These are phyloP conservation scores for Adoxophyes honmai DNA, from an alignment of 1,140 invertebrate genomes.

Conservation along the genomic window DNA sequence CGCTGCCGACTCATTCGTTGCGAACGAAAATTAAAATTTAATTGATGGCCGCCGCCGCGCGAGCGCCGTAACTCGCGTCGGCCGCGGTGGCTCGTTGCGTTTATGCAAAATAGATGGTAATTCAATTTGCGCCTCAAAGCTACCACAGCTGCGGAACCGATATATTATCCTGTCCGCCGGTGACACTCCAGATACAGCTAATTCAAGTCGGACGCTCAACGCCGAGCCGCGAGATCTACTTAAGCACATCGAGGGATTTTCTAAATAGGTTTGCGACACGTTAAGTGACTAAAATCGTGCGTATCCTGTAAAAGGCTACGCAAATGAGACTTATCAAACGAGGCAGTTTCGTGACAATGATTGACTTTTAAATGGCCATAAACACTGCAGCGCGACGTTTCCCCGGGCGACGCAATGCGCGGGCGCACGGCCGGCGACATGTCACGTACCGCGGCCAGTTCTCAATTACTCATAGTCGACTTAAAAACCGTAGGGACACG, in stretches of 20 bases:
- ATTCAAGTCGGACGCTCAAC: not conserved
- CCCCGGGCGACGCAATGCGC: conserved; percentile 16
- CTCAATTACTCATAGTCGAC: conserved; percentile 38
- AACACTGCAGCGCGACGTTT: conserved; percentile 29
- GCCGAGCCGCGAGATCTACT: not conserved
- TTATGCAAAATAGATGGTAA: conserved; percentile 69
- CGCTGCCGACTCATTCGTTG: conserved; percentile 49
- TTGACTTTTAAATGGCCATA: conserved; percentile 52
- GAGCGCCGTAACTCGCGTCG: conserved; percentile 36
- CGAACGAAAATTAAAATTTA: conserved; percentile 67
- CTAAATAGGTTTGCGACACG: conserved; percentile 28
- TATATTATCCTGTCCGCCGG: not conserved
- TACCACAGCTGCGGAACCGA: not conserved
- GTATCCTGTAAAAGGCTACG: conserved; percentile 34
- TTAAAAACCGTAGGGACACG: conserved; percentile 32
- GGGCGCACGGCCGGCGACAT: conserved; percentile 8
- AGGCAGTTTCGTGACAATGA: conserved; percentile 38
- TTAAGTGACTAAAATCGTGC: conserved; percentile 34
- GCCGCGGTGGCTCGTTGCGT: conserved; percentile 31
- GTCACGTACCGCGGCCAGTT: conserved; percentile 24
- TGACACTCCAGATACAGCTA: not conserved
- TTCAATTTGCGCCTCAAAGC: conserved; percentile 57
- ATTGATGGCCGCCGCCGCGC: conserved; percentile 43
- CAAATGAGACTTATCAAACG: conserved; percentile 35
- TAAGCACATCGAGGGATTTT: conserved; percentile 21